Evolutionary conservation across 2,113 vertebrate genomes (phyloP).

Genomic region (Platichthys stellatus): DNA sequence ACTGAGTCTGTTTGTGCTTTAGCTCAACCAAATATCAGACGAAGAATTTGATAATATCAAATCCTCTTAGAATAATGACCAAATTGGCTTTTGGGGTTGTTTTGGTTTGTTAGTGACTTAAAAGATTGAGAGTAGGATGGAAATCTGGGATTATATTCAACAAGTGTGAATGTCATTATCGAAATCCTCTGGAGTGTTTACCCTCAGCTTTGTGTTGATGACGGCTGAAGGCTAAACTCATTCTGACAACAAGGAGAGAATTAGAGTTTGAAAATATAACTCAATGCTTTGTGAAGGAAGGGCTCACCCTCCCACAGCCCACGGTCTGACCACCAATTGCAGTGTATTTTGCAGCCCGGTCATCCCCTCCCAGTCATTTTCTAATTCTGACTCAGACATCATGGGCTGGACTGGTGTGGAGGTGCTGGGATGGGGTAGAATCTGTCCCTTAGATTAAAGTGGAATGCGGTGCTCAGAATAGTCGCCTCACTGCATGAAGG

Average conservation of each 20-base stretch:
- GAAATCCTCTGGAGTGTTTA: background rate
- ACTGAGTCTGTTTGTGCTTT: constrained; percentile 36
- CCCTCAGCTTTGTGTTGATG: constrained; percentile 3
- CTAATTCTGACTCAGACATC: constrained; percentile 45
- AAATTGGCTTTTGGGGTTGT: background rate
- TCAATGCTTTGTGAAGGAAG: constrained; percentile 27
- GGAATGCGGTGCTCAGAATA: background rate
- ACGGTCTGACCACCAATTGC: constrained; percentile 63
- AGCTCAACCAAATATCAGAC: constrained; percentile 26
- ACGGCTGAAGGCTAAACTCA: background rate
- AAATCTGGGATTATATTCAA: constrained; percentile 3
- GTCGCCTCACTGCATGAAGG: no score
- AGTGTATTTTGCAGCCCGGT: constrained; percentile 40
- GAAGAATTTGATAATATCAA: constrained; percentile 21
- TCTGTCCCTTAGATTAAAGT: background rate
- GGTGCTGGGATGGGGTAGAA: constrained; percentile 8
- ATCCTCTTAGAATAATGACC: constrained; percentile 31
- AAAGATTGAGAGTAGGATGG: background rate
- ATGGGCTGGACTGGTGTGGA: background rate
- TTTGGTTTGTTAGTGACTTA: background rate
- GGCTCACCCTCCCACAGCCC: constrained; percentile 26
- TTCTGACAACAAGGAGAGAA: background rate
- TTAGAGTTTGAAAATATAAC: background rate
- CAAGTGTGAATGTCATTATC: background rate
- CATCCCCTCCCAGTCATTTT: constrained; percentile 48